phyloP scores from a whole-genome alignment of 2,888 invertebrate species.

The Camponotus fellah region DNA sequence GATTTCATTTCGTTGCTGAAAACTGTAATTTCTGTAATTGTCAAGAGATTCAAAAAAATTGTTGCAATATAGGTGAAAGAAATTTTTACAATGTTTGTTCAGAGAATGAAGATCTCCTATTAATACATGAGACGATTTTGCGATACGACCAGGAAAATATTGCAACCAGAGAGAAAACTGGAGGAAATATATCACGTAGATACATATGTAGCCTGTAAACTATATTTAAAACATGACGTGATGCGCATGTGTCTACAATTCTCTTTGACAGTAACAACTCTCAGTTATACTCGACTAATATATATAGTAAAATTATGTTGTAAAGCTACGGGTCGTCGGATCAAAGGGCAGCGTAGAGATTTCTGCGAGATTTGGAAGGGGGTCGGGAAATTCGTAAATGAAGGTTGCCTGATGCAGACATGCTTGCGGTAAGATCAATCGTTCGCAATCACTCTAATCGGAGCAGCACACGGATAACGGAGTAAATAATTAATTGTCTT shows the following conservation, averaged over 20 bases:
- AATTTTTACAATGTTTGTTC: neutral
- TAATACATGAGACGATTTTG: neutral
- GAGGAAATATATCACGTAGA: constrained; percentile 26
- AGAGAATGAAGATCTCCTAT: neutral
- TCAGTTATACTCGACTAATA: constrained; percentile 57
- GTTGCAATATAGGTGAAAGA: neutral
- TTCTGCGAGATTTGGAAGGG: constrained; percentile 39
- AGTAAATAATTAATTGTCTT: constrained; percentile 23
- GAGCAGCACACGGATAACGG: neutral
- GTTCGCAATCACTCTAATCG: constrained; percentile 40
- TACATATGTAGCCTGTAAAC: constrained; percentile 42
- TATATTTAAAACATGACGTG: constrained; percentile 57
- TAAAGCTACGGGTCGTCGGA: constrained; percentile 54
- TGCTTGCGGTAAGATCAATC: constrained; percentile 46
- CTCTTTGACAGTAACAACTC: constrained; percentile 64
- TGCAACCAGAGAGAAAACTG: neutral
- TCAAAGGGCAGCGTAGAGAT: constrained; percentile 59
- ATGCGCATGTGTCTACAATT: constrained; percentile 37
- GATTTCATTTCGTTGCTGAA: constrained; percentile 33
- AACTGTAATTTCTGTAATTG: constrained; percentile 35
- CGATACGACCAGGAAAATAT: neutral
- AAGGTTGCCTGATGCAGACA: constrained; percentile 46
- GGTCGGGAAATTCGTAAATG: constrained; percentile 59
- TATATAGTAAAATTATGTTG: constrained; percentile 56
- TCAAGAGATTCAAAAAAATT: neutral